Evolutionary conservation across 2,797 vertebrate species (phyloP).

Genomic region (Botia almorhae): DNA sequence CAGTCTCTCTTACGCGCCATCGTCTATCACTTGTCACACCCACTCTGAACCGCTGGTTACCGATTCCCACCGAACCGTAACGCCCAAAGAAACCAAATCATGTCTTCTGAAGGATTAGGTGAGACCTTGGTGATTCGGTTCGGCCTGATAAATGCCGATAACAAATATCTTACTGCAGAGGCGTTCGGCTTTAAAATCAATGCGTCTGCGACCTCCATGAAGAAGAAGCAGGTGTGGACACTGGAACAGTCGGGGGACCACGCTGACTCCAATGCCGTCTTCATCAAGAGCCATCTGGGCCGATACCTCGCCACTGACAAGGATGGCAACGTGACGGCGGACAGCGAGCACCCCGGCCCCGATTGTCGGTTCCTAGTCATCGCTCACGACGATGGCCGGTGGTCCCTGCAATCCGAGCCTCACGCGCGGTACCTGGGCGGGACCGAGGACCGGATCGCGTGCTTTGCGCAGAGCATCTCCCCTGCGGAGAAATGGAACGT

Average conservation of each 20-base stretch:
- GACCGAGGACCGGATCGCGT: slow-evolving; percentile 90
- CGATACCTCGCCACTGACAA: slow-evolving; percentile 94
- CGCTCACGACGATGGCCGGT: slow-evolving; percentile 90
- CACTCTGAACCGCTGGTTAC: slow-evolving; percentile 36
- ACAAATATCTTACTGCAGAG: slow-evolving; percentile 94
- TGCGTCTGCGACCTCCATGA: slow-evolving; percentile 92
- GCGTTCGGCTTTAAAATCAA: slow-evolving; percentile 96
- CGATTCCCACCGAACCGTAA: slow-evolving; percentile 29
- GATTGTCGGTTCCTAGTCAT: slow-evolving; percentile 91
- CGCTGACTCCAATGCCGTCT: slow-evolving; percentile 82
- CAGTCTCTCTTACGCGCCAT: slow-evolving; percentile 5
- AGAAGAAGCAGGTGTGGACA: slow-evolving; percentile 98
- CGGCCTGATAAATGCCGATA: slow-evolving; percentile 90
- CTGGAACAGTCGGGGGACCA: slow-evolving; percentile 85
- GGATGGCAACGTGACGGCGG: slow-evolving; percentile 90
- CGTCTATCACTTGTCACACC: slow-evolving; percentile 30
- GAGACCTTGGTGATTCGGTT: slow-evolving; percentile 89
- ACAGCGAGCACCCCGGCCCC: slow-evolving; percentile 81
- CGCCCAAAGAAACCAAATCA: slow-evolving; percentile 62
- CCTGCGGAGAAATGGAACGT: slow-evolving; percentile 90
- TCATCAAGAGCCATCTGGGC: slow-evolving; percentile 93
- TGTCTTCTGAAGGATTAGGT: slow-evolving; percentile 81
- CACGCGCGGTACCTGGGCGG: slow-evolving; percentile 90
- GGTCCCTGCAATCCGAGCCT: slow-evolving; percentile 93
- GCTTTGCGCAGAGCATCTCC: slow-evolving; percentile 86